A percentile compares a stretch with the other conserved stretches of the same genome.
Evolutionary conservation across 1,140 invertebrate species (phyloP).

Genomic region (Harpegnathos saltator): DNA sequence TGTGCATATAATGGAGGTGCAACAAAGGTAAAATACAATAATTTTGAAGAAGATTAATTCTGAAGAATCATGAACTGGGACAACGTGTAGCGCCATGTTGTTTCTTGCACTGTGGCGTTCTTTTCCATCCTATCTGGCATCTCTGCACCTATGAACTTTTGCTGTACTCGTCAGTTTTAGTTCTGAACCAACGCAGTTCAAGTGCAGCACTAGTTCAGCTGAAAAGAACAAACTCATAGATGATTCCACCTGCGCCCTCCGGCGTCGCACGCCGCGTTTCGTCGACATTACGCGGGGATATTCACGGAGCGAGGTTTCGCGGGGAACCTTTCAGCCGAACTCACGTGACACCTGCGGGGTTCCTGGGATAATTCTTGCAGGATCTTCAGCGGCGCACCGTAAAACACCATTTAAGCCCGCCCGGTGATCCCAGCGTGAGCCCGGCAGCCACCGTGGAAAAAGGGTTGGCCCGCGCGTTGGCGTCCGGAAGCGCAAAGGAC

Average conservation of each 20-base stretch:
- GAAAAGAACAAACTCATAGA: no score
- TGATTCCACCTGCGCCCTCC: background rate
- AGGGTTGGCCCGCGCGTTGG: slow-evolving; percentile 6
- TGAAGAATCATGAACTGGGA: no score
- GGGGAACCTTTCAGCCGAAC: slow-evolving; percentile 10
- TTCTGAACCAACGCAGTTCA: no score
- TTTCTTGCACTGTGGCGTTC: no score
- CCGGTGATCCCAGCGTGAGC: slow-evolving; percentile 40
- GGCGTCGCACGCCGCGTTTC: background rate
- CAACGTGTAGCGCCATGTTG: no score
- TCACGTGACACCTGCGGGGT: slow-evolving; percentile 58
- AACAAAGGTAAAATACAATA: no score
- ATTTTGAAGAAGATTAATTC: no score
- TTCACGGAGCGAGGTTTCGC: slow-evolving; percentile 28
- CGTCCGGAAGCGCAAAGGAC: slow-evolving; percentile 16
- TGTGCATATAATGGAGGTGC: no score
- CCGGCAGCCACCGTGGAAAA: slow-evolving; percentile 33
- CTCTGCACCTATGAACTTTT: no score
- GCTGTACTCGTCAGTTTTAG: no score
- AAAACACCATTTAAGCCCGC: slow-evolving; percentile 60
- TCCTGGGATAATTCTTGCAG: slow-evolving; percentile 64
- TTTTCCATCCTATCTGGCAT: no score
- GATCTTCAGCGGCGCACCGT: slow-evolving; percentile 37
- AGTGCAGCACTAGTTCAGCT: no score
- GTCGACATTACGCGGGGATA: slow-evolving; percentile 5